phyloP scores from a whole-genome alignment of 2,797 vertebrate genomes.

The Nothura maculosa region DNA sequence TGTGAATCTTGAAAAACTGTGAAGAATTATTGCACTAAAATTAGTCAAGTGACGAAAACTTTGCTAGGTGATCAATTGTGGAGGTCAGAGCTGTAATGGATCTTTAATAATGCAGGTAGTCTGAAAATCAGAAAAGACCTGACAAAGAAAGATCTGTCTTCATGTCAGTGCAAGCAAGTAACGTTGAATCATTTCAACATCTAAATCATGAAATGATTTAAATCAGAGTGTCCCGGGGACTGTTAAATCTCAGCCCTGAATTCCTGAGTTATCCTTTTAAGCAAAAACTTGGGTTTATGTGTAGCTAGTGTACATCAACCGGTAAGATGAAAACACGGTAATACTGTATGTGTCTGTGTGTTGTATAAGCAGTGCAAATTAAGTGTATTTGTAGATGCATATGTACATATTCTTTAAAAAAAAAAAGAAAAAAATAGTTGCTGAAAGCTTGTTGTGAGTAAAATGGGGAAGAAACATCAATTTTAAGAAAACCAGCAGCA shows the following conservation, averaged over 20 bases:
- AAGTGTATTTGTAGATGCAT: not conserved
- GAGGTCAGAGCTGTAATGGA: not conserved
- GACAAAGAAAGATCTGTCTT: not conserved
- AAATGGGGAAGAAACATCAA: fast-evolving
- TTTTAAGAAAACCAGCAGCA: not conserved
- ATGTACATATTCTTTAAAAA: not conserved
- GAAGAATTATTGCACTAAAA: not conserved
- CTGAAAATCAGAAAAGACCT: not conserved
- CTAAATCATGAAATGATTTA: not conserved
- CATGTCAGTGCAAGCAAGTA: not conserved
- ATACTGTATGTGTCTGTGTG: not conserved
- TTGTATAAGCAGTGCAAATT: not conserved
- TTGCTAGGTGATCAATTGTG: not conserved
- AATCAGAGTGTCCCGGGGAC: not conserved
- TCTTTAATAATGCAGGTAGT: not conserved
- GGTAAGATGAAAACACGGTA: not conserved
- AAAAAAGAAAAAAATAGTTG: too few species aligned
- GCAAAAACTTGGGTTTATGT: not conserved
- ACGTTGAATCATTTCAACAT: too few species aligned
- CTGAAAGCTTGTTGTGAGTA: not conserved
- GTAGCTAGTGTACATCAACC: not conserved
- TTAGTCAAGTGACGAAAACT: not conserved
- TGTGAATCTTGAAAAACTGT: not conserved
- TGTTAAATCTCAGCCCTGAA: not conserved
- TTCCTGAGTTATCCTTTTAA: not conserved